Evolutionary conservation across 2,113 vertebrate genomes (phyloP), one percentile per base, ranked within the genome.

Genomic region (Pterophyllum scalare): DNA sequence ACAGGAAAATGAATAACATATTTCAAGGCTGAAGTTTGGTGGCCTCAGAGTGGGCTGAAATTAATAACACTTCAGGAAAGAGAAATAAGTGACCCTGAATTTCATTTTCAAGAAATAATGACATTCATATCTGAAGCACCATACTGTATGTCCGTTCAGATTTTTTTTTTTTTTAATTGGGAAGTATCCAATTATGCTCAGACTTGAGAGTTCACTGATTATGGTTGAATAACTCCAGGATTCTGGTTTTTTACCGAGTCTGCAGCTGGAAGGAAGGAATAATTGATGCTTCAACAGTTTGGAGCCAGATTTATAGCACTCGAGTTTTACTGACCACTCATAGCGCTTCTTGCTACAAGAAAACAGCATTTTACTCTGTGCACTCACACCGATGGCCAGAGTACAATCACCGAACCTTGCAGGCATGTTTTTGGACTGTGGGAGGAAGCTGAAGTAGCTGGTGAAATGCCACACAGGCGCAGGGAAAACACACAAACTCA

Each of bases 21-120:
- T 79, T 83, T 87, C 52, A 75, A 13, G 31, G 24, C 33, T 62
- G 59, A 83, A 1, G n/a, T 87, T 80, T 65, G 72, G 76, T 80
- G 81, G 72, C 75, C 64, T 86, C 61, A 56, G 46, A 75, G 26
- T 24, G 19, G 81, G 65, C 31, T 20, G 52, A 65, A 80, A 89
- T 79, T 85, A 79, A 81, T 74, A 13, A 61, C 78, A 35, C 60
- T 54, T 60, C 78, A 65, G 56, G 49, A 77, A 35, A 83, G 67
- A 19, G 12, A 17, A 43, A n/a, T 46, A 58, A 38, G 15, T n/a
- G n/a, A 9, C 15, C 6, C 6, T 54, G 79, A 77, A 62, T 77
- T 65, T 65, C 61, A 65, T 40, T 65, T 65, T 40, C 61, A 65
- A 64, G 35, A 65, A 65, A 65, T 43, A 65, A 65, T 43, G 14